phyloP scores from a whole-genome alignment of 1,140 invertebrate species.

The Diuraphis noxia region DNA sequence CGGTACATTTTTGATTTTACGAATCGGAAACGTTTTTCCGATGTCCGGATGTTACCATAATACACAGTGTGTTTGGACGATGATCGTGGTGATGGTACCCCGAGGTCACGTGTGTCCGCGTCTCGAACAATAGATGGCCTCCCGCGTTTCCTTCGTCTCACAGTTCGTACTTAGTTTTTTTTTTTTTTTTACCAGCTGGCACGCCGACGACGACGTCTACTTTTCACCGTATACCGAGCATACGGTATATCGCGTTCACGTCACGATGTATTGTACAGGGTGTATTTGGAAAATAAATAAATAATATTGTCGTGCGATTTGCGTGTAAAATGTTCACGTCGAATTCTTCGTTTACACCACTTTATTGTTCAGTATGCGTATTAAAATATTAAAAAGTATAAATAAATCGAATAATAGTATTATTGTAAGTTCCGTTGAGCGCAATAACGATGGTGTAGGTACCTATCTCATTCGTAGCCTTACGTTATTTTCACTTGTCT shows the following conservation, averaged over 20 bases:
- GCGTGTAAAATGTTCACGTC: neutral
- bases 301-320: neutral
- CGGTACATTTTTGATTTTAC: neutral
- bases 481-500: neutral
- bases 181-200: neutral
- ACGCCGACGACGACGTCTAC: neutral
- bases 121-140: conserved; percentile 32
- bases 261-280: neutral
- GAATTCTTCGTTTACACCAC: neutral
- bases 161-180: neutral
- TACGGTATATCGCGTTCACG: neutral
- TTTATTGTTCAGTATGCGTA: too few relatives aligned
- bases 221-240: neutral
- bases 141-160: neutral
- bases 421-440: too few relatives aligned
- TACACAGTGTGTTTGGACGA: neutral
- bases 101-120: conserved; percentile 12
- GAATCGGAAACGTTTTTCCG: conserved; percentile 33
- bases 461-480: too few relatives aligned
- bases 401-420: too few relatives aligned
- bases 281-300: neutral
- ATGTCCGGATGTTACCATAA: neutral
- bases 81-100: neutral
- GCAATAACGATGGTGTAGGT: too few relatives aligned
- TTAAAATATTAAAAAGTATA: too few relatives aligned